These are phyloP conservation scores for Limnephilus marmoratus DNA, from an alignment of 2,888 invertebrate species.

Conservation along the genomic window DNA sequence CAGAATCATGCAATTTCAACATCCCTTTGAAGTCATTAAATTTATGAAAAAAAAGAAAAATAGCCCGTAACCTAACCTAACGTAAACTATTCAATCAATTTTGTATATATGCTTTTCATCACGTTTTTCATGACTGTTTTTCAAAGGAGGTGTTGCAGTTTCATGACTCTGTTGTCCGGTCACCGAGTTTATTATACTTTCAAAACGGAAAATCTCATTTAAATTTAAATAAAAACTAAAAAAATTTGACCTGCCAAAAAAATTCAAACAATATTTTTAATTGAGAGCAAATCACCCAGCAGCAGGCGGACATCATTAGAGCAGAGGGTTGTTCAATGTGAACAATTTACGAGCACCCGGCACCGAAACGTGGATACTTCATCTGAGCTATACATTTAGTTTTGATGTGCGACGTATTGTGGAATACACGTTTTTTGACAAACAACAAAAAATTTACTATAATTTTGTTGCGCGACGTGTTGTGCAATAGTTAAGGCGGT, in stretches of 20 bases:
- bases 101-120: too few relatives aligned
- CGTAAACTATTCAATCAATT: too few relatives aligned
- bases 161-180: too few relatives aligned
- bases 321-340: background rate
- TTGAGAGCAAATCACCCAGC: background rate
- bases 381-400: background rate
- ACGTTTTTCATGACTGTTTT: too few relatives aligned
- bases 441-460: background rate
- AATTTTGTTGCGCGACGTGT: background rate
- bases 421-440: background rate
- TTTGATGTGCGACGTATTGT: background rate
- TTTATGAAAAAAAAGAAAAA: too few relatives aligned
- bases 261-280: background rate
- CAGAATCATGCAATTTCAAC: too few relatives aligned
- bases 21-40: too few relatives aligned
- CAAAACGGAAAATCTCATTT: background rate
- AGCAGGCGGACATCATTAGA: background rate
- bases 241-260: background rate
- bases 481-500: too few relatives aligned
- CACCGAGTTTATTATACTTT: too few relatives aligned
- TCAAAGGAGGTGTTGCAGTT: too few relatives aligned
- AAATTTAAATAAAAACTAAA: background rate
- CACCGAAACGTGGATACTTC: background rate
- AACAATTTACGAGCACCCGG: background rate
- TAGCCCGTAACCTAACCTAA: too few relatives aligned